Evolutionary conservation across 2,797 vertebrate species (phyloP), one percentile per base, ranked within the genome.

Genomic region (Threskiornis aethiopicus): DNA sequence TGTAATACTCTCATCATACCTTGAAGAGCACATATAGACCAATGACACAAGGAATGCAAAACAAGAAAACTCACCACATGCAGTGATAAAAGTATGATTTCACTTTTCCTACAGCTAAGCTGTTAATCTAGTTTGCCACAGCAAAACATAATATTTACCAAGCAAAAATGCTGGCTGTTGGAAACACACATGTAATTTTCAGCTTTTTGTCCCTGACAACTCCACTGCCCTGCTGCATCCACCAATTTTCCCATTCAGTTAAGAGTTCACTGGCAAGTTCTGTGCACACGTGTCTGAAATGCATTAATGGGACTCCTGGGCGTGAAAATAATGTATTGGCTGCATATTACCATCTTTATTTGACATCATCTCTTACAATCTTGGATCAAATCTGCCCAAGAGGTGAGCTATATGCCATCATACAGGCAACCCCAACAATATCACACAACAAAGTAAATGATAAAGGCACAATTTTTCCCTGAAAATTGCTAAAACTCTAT

Each of bases 161-260:
- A 67, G 85, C 44, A 77, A 71, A 91, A 84, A 64, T 15, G 19
- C 73, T 61, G 69, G 28, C 85, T 90, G 37, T 39, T 79, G 41
- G 51, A 83, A 78, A 41, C 44, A 66, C 35, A 73, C 0, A 0
- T 67, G 39, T 80, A 16, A 95, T 88, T 90, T 93, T 51, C 90
- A 96, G 88, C 85, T 91, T 84, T 92, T 80, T 84, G 46, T 73
- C 83, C 58, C 70, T 64, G 42, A 82, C 87, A 92, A 41, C 33
- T 81, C 57, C 26, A 7, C 18, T 31, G 18, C 72, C 88, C 52
- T 84, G 28, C 79, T 72, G 72, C 10, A 1, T 69, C 75, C 89
- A 79, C 54, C 35, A 35, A 46, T 76, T 69, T 88, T 49, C 76
- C 54, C 51, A 9, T 13, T 93, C 46, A 81, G 69, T 39, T 76